Base-by-base conservation (phyloP, 2,888 invertebrate species). In the Pristionchus maxplancki region DNA sequence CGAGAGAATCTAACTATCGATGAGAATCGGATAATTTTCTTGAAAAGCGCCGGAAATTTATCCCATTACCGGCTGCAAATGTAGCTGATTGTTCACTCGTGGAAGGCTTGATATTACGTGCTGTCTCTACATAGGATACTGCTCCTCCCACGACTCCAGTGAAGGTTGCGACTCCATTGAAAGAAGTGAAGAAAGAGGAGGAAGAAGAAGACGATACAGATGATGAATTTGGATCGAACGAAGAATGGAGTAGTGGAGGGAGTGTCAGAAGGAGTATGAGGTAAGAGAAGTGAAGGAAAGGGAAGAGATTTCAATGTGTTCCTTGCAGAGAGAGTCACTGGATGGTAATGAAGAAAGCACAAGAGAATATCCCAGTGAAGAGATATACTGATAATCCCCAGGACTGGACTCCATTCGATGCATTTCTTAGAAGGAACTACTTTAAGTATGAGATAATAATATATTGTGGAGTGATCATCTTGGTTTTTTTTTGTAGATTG, bases 321-420 rank as follows among this genome's bases (percentile, higher is more conserved):
- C 24, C 20, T 28, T 78, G 24, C 71, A 71, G 71, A 37, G 78
- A 78, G 44, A 44, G 17, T 44, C 78, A 28, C 13, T 48, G 78
- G 78, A 44, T 44, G 44, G 44, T 9, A 48, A 78, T n/a, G 78
- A 78, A 78, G 78, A 78, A 40, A 15, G 78, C 78, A 8, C 78
- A 78, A 40, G 5, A 44, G 44, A 48, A 44, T 48, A 48, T 78
- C n/a, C 2, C 1, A 40, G 40, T 48, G 44, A 78, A 48, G 44
- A 40, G 48, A 78, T 78, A 78, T n/a, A 78, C 40, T 40, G 78
- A 78, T 8, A 28, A n/a, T n/a, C 44, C 78, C 53, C 17, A 50
- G 13, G 82, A 83, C 20, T 83, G 82, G 82, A 83, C 82, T 34
- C 44, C 82, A 28, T 83, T 83, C 34, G 82, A 83, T 44, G 82